Evolutionary conservation across 1,140 invertebrate genomes (phyloP), one percentile per base, ranked within the genome.

Genomic region (Samia ricini): DNA sequence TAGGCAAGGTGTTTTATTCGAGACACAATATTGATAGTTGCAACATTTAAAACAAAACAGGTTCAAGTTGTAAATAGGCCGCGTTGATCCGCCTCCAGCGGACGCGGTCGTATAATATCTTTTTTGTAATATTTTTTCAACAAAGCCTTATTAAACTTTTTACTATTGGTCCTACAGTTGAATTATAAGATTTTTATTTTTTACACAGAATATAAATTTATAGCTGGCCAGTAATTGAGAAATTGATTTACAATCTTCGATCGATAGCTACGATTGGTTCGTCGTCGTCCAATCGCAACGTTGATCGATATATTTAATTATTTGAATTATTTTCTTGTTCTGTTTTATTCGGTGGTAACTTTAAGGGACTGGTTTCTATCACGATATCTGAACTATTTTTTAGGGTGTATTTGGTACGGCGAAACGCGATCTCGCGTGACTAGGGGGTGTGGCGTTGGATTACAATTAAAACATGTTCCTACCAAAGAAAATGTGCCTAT

Each of bases 371-470:
- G 73, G 71, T 79, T 75, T 42, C n/a, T 75, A 77, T 79, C 66
- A 63, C 60, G 56, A 67, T 67, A 57, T 21, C 60, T 71, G 61
- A 64, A 67, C 60, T 50, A 56, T 64, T 65, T 60, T 66, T 73
- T 62, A 71, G 64, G 70, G 62, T 60, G 72, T 69, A 67, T 60
- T n/a, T 59, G 57, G 76, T 75, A 61, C 72, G 72, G 63, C 42
- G 52, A 76, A 89, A 89, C 85, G 86, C 86, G 83, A 89, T 83
- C 76, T 89, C 72, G 86, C 86, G 86, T 89, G 86, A 83, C 83
- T 33, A 58, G 69, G 68, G 76, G 84, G 83, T 78, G 82, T 72
- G 75, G 79, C 68, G 58, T 77, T 66, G 74, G 76, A 78, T 87
- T 80, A 79, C 82, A 85, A 84, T 84, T 89, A 89, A 85, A 88